Evolutionary conservation across 1,140 invertebrate species (phyloP).

Genomic region (roundworm (Caenorhabditis elegans)): DNA sequence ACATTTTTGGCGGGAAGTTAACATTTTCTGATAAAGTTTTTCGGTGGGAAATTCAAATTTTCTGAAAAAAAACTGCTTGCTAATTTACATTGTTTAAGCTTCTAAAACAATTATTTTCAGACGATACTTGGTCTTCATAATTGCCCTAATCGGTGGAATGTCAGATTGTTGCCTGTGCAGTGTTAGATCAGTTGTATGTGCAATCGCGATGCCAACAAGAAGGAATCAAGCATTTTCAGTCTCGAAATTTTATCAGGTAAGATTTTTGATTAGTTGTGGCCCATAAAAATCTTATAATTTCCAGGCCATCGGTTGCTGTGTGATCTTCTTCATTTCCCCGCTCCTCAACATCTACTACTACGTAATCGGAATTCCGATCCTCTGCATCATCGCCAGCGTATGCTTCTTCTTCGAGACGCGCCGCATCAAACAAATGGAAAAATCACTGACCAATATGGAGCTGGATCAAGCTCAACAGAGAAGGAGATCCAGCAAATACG

Average conservation of each 20-base stretch:
- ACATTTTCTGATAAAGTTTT: too few relatives aligned
- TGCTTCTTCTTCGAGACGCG: slow-evolving; percentile 14
- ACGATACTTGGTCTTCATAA: background rate
- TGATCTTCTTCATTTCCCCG: slow-evolving; percentile 10
- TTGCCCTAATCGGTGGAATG: slow-evolving; percentile 23
- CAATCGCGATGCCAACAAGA: slow-evolving; percentile 15
- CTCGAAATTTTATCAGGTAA: slow-evolving; percentile 37
- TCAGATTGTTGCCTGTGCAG: slow-evolving; percentile 26
- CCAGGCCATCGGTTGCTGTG: background rate
- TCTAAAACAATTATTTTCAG: too few relatives aligned
- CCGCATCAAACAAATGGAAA: background rate
- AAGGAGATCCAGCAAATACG: slow-evolving; percentile 4
- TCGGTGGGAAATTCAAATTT: too few relatives aligned
- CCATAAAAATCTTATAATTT: too few relatives aligned
- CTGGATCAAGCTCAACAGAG: background rate
- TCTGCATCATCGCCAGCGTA: slow-evolving; percentile 3
- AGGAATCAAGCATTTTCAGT: slow-evolving; percentile 34
- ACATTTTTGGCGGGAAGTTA: too few relatives aligned
- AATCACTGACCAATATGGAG: background rate
- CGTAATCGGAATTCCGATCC: background rate
- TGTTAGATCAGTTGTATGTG: slow-evolving; percentile 29
- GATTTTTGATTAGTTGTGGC: too few relatives aligned
- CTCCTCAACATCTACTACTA: slow-evolving; percentile 17
- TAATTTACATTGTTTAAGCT: too few relatives aligned
- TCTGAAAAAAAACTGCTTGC: too few relatives aligned